phyloP scores from a whole-genome alignment of 2,113 vertebrate species.

The Elaphurus davidianus region DNA sequence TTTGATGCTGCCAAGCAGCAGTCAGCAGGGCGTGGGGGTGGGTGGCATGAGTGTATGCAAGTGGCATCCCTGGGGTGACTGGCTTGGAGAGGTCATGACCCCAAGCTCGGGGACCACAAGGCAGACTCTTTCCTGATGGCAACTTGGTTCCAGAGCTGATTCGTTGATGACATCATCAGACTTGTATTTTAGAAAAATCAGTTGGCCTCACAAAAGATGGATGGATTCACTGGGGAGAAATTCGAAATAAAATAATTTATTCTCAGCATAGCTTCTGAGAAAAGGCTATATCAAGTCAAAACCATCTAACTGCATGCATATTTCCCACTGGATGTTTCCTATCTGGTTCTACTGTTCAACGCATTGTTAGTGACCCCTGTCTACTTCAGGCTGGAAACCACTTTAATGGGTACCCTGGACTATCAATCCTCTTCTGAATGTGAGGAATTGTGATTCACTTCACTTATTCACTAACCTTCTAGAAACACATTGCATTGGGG shows the following conservation, averaged over 20 bases:
- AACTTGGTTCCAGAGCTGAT: not conserved
- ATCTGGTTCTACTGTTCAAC: slow-evolving; percentile 40
- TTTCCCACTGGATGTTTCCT: not conserved
- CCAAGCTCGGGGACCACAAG: not conserved
- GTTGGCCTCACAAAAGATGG: not conserved
- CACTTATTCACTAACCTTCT: not conserved
- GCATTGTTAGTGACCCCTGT: not conserved
- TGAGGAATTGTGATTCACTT: not conserved
- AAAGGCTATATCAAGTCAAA: slow-evolving; percentile 33
- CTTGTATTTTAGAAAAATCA: slow-evolving; percentile 11
- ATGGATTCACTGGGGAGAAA: not conserved
- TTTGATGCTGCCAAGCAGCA: not conserved
- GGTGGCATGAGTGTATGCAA: not conserved
- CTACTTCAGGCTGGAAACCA: not conserved
- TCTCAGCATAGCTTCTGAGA: not conserved
- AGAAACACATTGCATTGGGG: not conserved
- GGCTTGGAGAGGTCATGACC: not conserved
- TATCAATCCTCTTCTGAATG: not conserved
- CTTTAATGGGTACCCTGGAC: not conserved
- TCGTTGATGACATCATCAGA: not conserved
- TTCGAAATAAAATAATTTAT: slow-evolving; percentile 47
- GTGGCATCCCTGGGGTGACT: not conserved
- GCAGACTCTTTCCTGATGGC: not conserved
- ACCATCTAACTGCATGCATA: slow-evolving; percentile 9
- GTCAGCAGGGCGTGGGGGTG: not conserved